These are phyloP conservation scores for Gandaritis pyraliata DNA, from an alignment of 2,888 invertebrate species.

Conservation along the genomic window DNA sequence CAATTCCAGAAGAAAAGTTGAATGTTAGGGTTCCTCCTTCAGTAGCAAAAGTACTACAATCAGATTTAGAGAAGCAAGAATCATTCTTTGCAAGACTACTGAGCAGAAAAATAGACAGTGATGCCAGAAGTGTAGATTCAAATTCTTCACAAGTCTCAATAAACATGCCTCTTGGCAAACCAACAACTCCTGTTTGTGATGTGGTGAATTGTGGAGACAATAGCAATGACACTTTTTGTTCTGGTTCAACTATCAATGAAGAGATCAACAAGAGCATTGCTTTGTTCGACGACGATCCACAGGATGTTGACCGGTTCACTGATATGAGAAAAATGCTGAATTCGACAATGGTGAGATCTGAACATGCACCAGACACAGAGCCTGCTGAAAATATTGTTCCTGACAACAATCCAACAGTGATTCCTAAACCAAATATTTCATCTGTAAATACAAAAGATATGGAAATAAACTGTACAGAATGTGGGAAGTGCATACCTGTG, in stretches of 20 bases:
- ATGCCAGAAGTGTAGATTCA: constrained; percentile 36
- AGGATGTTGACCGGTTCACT: constrained; percentile 60
- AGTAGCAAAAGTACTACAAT: constrained; percentile 47
- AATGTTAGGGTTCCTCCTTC: constrained; percentile 17
- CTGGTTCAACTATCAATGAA: constrained; percentile 74
- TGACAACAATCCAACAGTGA: constrained; percentile 10
- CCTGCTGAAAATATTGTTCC: constrained; percentile 23
- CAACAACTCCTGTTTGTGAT: constrained; percentile 61
- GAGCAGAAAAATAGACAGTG: constrained; percentile 44
- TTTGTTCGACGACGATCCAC: constrained; percentile 71
- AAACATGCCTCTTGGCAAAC: constrained; percentile 32
- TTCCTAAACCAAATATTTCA: constrained; percentile 22
- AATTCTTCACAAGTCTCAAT: constrained; percentile 26
- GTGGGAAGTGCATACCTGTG: constrained; percentile 83
- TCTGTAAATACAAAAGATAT: constrained; percentile 18
- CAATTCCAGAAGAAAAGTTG: constrained; percentile 5
- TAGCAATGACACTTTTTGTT: constrained; percentile 72
- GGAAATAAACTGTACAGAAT: constrained; percentile 85
- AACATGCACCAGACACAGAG: constrained; percentile 29
- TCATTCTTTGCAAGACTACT: constrained; percentile 79
- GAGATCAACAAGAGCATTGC: constrained; percentile 79
- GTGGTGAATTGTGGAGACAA: constrained; percentile 63
- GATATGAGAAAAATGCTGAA: constrained; percentile 67
- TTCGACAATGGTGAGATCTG: constrained; percentile 47
- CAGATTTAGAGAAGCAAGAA: constrained; percentile 68